Base-by-base conservation (phyloP, 2,797 vertebrate species). In the Artibeus lituratus region DNA sequence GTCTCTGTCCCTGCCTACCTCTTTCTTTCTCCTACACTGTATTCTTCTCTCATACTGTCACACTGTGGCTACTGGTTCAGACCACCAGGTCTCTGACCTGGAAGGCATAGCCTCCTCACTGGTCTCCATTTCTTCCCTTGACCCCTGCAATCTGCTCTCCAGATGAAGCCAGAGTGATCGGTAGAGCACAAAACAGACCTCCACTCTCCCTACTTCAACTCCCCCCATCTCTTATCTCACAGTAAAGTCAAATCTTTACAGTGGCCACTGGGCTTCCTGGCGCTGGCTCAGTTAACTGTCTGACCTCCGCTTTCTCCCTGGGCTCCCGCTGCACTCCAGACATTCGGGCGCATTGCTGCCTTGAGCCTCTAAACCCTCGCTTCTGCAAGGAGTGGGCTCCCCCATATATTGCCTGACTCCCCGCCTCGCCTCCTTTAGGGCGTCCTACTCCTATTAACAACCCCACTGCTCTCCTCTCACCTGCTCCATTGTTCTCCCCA, bases 231-330 rank as follows among this genome's bases (percentile, higher is more conserved):
- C 42, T 24, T n/a, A 35, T 29, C 19, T 16, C 49, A 51, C 32
- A 81, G 10, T 12, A 24, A 83, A 83, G 47, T n/a, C 47, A n/a
- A 57, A 1, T 37, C 51, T 77, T 65, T 14, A 4, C 4, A 10
- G 21, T 8, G 15, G 57, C 32, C 44, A 1, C 0, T 1, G 19
- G 53, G 35, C 19, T 47, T 1, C 1, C 3, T 3, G 73, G 47
- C 32, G 49, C 84, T 65, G 37, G 35, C 24, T 10, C 22, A 7
- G n/a, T 11, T 35, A 95, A 24, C 55, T 22, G 39, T 65, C 55
- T 26, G 47, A 14, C 81, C 47, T 26, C 57, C 32, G 18, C 65
- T 72, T 62, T 29, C 42, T 44, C 59, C 2, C 5, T 5, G 32
- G 29, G 22, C 72, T 84, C 62, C 89, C 37, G 82, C 15, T 24